Percentiles rank a stretch among this genome's conserved stretches.
These are phyloP conservation scores for Hermatobates lingyangjiaoensis DNA, from an alignment of 1,140 invertebrate species.

Conservation along the genomic window DNA sequence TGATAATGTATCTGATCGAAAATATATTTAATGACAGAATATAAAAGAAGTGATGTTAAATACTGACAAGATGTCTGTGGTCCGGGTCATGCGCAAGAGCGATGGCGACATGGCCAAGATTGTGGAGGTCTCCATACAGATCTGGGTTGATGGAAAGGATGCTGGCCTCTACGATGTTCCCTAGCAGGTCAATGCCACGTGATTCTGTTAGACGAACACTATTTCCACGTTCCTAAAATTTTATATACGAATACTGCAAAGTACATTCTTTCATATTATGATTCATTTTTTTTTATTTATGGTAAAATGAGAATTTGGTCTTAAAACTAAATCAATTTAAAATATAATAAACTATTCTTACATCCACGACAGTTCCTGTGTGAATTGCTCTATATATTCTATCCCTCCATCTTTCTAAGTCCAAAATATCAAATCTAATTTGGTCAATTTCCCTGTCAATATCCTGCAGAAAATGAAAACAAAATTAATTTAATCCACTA, in stretches of 20 bases:
- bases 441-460: constrained; percentile 43
- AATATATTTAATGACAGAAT: too few species aligned
- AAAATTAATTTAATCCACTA: too few species aligned
- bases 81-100: constrained; percentile 52
- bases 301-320: not conserved
- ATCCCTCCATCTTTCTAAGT: constrained; percentile 53
- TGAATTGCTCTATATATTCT: constrained; percentile 55
- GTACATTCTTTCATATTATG: not conserved
- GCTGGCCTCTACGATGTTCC: constrained; percentile 58
- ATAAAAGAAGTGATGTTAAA: not conserved
- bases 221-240: constrained; percentile 12
- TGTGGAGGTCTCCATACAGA: constrained; percentile 53
- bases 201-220: constrained; percentile 36
- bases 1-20: too few species aligned
- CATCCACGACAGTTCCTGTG: constrained; percentile 35
- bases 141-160: constrained; percentile 44
- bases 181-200: constrained; percentile 56
- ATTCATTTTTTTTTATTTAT: not conserved
- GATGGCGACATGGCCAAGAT: constrained; percentile 45
- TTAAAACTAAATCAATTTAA: not conserved
- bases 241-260: not conserved
- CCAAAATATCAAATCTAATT: constrained; percentile 40
- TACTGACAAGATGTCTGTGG: constrained; percentile 38
- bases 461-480: constrained; percentile 24
- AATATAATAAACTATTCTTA: too few species aligned